phyloP scores from a whole-genome alignment of 1,140 invertebrate species.

The Micrasema longulum region DNA sequence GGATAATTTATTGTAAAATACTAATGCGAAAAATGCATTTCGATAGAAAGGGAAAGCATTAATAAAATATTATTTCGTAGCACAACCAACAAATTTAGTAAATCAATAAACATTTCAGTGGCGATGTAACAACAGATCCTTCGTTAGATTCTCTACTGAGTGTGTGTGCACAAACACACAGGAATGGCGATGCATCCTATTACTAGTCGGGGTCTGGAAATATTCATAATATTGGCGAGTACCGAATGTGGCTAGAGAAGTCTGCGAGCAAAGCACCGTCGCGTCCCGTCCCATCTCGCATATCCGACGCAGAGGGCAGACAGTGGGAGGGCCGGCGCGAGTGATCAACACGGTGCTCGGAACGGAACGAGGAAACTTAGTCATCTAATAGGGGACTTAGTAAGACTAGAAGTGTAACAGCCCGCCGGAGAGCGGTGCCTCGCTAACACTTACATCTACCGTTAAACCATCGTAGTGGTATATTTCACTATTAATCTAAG shows the following conservation, averaged over 20 bases:
- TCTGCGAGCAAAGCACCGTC: no score
- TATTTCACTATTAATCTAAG: conserved; percentile 13
- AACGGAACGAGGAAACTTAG: neutral
- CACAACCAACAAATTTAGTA: conserved; percentile 40
- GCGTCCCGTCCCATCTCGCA: no score
- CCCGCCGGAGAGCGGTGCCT: neutral
- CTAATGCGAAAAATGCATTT: conserved; percentile 24
- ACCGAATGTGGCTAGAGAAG: no score
- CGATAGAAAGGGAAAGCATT: conserved; percentile 24
- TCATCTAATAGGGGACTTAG: conserved; percentile 12
- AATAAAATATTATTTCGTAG: conserved; percentile 31
- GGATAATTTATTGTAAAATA: conserved; percentile 7
- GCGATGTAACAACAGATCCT: conserved; percentile 12
- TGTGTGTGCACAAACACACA: no score
- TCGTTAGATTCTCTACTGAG: neutral
- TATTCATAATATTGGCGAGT: no score
- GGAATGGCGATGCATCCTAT: neutral
- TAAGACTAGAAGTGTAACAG: conserved; percentile 33
- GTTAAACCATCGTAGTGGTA: conserved; percentile 14
- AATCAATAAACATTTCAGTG: conserved; percentile 35
- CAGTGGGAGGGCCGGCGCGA: no score
- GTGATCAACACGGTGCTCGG: conserved; percentile 5
- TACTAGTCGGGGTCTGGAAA: conserved; percentile 2
- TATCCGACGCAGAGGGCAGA: no score
- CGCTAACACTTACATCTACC: conserved; percentile 24